Conservation (phyloP, 2,888 invertebrate genomes). For the Aleiodes testaceus region DNA sequence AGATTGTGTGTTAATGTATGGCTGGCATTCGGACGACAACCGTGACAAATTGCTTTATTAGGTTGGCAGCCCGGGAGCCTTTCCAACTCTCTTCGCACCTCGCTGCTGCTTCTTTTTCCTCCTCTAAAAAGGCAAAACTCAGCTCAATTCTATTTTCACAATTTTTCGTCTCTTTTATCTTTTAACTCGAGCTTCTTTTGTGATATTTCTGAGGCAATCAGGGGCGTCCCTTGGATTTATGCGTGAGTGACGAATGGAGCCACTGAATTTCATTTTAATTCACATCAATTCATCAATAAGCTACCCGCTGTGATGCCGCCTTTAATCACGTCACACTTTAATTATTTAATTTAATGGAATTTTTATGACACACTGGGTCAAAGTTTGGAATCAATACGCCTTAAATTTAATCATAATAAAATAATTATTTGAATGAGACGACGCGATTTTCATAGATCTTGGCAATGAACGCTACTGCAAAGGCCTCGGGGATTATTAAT, state of each 20-base stretch:
- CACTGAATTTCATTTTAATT: slow-evolving; percentile 27
- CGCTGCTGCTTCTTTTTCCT: slow-evolving; percentile 48
- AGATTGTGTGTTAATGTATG: slow-evolving; percentile 72
- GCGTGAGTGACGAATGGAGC: slow-evolving; percentile 23
- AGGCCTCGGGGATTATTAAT: slow-evolving; percentile 34
- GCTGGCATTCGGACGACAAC: slow-evolving; percentile 72
- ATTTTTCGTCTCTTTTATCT: slow-evolving; percentile 29
- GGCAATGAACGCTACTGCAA: slow-evolving; percentile 3
- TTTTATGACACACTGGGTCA: slow-evolving; percentile 10
- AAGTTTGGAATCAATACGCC: not conserved
- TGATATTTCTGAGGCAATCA: slow-evolving; percentile 27
- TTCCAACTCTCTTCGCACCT: slow-evolving; percentile 58
- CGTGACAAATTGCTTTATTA: slow-evolving; percentile 73
- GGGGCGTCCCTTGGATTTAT: slow-evolving; percentile 26
- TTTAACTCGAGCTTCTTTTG: slow-evolving; percentile 15
- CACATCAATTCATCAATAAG: slow-evolving; percentile 36
- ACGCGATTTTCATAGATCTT: slow-evolving; percentile 4
- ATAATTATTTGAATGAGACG: not conserved
- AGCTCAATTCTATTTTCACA: not conserved
- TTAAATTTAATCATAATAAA: not conserved
- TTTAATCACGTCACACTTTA: slow-evolving; percentile 38
- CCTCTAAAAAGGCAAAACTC: slow-evolving; percentile 61
- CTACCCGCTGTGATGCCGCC: slow-evolving; percentile 38
- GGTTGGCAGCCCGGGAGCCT: slow-evolving; percentile 71
- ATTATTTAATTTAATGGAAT: slow-evolving; percentile 37